A percentile compares a stretch with the other conserved stretches of the same genome.
Conservation (phyloP, 2,113 vertebrate species). For the Oreochromis aureus region DNA sequence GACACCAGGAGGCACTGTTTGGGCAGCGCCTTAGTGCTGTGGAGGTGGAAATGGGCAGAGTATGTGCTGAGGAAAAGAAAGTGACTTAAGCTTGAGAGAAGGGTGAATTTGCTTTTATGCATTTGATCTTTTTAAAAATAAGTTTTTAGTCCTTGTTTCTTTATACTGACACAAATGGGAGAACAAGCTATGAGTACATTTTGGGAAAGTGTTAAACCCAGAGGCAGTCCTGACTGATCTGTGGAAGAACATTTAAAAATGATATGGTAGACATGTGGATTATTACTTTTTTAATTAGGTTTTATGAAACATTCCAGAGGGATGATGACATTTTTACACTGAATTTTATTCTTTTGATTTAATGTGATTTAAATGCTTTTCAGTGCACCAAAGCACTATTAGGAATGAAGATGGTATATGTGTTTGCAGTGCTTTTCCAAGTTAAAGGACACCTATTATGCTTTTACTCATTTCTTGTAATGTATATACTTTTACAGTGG, state of each 20-base stretch:
- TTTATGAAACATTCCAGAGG: constrained; percentile 9
- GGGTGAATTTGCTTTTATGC: constrained; percentile 14
- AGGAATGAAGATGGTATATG: not conserved
- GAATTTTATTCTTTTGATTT: not conserved
- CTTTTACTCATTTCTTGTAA: rapidly evolving
- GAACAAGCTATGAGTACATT: not conserved
- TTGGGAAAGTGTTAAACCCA: not conserved
- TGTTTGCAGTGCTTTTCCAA: not conserved
- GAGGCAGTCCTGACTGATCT: not conserved
- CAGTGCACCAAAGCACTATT: not conserved
- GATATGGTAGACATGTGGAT: not conserved
- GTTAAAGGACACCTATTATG: not conserved
- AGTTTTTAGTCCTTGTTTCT: not conserved
- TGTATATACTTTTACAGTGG: rapidly evolving
- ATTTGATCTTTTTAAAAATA: not conserved
- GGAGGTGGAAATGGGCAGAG: not conserved
- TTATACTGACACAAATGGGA: not conserved
- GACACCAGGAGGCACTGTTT: not conserved
- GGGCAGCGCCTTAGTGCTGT: not conserved
- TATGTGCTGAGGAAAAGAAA: constrained; percentile 1
- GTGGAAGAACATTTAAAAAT: not conserved
- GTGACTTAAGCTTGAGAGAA: not conserved
- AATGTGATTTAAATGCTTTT: not conserved
- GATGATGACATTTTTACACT: not conserved
- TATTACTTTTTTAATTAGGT: not conserved